These are phyloP conservation scores for Mylabris phalerata DNA, from an alignment of 1,140 invertebrate genomes.

Conservation along the genomic window DNA sequence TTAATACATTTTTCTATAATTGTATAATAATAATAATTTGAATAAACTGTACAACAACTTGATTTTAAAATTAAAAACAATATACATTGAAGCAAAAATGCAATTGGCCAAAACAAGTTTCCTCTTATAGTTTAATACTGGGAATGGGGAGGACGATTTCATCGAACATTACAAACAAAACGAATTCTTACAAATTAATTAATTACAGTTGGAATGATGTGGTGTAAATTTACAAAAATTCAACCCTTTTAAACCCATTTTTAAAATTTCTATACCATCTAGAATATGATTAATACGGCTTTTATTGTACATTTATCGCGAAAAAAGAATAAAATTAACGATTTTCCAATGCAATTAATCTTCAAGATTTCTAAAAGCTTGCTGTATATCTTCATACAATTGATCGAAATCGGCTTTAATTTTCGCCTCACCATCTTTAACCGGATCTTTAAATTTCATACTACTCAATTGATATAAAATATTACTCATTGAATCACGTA, in stretches of 20 bases:
- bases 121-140: neutral
- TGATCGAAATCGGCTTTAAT: conserved; percentile 97
- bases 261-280: neutral
- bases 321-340: neutral
- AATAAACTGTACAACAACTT: too few species aligned
- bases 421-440: conserved; percentile 95
- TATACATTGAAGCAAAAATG: too few species aligned
- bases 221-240: neutral
- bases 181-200: neutral
- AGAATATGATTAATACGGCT: too few species aligned
- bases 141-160: neutral
- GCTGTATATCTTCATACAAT: conserved; percentile 89
- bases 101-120: too few species aligned
- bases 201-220: neutral
- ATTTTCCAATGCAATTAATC: conserved; percentile 61
- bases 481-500: conserved; percentile 93
- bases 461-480: conserved; percentile 96
- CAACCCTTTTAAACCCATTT: neutral
- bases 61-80: too few species aligned
- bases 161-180: neutral
- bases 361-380: conserved; percentile 97
- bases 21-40: too few species aligned
- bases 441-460: conserved; percentile 99
- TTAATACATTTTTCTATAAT: too few species aligned
- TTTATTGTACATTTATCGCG: too few species aligned